Evolutionary conservation across 1,140 invertebrate genomes (phyloP), one percentile per base, ranked within the genome.

Genomic region (Drosophila kikkawai): DNA sequence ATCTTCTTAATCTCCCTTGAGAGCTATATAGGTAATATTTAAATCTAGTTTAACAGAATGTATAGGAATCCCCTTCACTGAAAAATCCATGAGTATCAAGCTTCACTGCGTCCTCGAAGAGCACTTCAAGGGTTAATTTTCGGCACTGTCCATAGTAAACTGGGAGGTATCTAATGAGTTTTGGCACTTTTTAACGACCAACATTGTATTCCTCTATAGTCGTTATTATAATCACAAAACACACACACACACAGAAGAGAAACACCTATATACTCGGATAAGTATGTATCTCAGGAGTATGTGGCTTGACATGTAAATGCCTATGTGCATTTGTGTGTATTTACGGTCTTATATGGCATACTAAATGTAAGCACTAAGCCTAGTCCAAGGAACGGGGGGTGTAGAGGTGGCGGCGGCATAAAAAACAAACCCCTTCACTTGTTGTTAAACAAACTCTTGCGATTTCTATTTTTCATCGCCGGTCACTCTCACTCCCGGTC

Each of bases 381-480:
- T 69, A 79, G 37, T 29, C 47, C 26, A 45, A 41, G 22, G 29
- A 45, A n/a, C 3, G 55, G 29, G 44, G 7, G 19, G 12, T 9
- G 60, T 29, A 12, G 67, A 37, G 73, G 80, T 60, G 68, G 58
- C 74, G 64, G 63, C 44, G 74, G 83, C 71, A 74, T 81, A 85
- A 85, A 90, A 84, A 90, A 80, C 69, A 85, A 88, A 90, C 85
- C 83, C 84, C 87, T 90, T 88, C 76, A 69, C 81, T 90, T 87
- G 84, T 88, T 88, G 80, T 87, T 84, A 87, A 83, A 88, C 83
- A 87, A 88, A 88, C 84, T 88, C 85, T 81, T 90, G 84, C 81
- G 84, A 85, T 90, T 83, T 85, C 80, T 81, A 88, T 88, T 84
- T 80, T 80, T 84, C 82, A 78, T 79, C 61, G 67, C 57, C 59